Evolutionary conservation across 2,797 vertebrate species (phyloP).

Genomic region (Echiichthys vipera): DNA sequence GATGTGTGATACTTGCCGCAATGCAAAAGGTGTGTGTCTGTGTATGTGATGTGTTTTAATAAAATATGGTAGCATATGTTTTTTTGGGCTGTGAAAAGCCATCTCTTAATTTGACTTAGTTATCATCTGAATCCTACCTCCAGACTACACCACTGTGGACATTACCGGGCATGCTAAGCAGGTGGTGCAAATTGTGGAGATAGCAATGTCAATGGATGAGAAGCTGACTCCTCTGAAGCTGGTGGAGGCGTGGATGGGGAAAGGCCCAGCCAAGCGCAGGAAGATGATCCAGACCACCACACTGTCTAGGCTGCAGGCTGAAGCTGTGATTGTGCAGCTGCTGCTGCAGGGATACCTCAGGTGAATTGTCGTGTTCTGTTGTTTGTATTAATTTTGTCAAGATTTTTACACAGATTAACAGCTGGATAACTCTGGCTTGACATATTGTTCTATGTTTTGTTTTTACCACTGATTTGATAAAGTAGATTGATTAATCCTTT

Average conservation of each 20-base stretch:
- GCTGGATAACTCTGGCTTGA: not conserved
- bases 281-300: slow-evolving; percentile 85
- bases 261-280: slow-evolving; percentile 88
- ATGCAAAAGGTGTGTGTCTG: slow-evolving; percentile 78
- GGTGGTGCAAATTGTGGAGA: slow-evolving; percentile 90
- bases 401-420: not conserved
- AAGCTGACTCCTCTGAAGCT: slow-evolving; percentile 95
- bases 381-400: not conserved
- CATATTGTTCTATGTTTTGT: too few relatives aligned
- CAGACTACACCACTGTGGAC: slow-evolving; percentile 84
- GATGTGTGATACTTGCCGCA: slow-evolving; percentile 94
- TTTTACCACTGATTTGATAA: too few relatives aligned
- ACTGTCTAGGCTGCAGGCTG: slow-evolving; percentile 86
- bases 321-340: slow-evolving; percentile 88
- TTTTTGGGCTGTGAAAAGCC: not conserved
- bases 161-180: slow-evolving; percentile 87
- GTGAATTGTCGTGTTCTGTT: slow-evolving; percentile 68
- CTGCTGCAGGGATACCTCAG: slow-evolving; percentile 91
- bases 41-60: not conserved
- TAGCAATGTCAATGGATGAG: slow-evolving; percentile 87
- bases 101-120: not conserved
- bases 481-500: too few relatives aligned
- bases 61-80: too few relatives aligned
- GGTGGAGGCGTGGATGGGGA: slow-evolving; percentile 93
- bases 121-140: not conserved